A percentile compares a stretch with the other conserved stretches of the same genome.
Conservation (phyloP, 1,140 invertebrate genomes). For the Leptestheria dahalacensis region DNA sequence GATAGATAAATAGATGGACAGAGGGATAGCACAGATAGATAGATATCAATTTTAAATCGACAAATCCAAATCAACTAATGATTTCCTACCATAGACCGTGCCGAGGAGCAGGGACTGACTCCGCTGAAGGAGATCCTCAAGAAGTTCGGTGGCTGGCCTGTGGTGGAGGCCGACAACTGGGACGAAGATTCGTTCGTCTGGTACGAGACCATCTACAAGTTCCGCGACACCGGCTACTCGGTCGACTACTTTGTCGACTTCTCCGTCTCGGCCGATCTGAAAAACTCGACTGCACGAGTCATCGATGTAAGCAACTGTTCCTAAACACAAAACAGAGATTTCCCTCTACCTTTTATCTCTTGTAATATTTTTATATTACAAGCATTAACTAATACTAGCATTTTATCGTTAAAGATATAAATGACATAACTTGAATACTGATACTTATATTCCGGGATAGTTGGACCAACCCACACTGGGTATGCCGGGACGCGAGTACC, state of each 20-base stretch:
- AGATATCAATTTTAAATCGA: too few species aligned
- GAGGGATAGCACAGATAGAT: too few species aligned
- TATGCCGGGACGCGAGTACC: slow-evolving; percentile 65
- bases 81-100: slow-evolving; percentile 38
- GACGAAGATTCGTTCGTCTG: slow-evolving; percentile 52
- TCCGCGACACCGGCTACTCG: slow-evolving; percentile 60
- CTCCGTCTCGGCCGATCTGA: slow-evolving; percentile 75
- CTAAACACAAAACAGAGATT: background rate
- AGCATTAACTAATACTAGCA: background rate
- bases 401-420: too few species aligned
- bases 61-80: too few species aligned
- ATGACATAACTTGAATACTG: too few species aligned
- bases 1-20: too few species aligned
- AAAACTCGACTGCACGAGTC: slow-evolving; percentile 66
- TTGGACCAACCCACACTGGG: slow-evolving; percentile 83
- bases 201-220: slow-evolving; percentile 65
- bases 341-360: slow-evolving; percentile 7
- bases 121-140: slow-evolving; percentile 53
- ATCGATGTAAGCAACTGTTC: slow-evolving; percentile 57
- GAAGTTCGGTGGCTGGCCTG: slow-evolving; percentile 78
- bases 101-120: slow-evolving; percentile 51
- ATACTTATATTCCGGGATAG: slow-evolving; percentile 40
- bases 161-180: slow-evolving; percentile 62
- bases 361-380: slow-evolving; percentile 3
- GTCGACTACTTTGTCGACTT: slow-evolving; percentile 88